Evolutionary conservation across 2,888 invertebrate genomes (phyloP).

Genomic region (Melipona bicolor): DNA sequence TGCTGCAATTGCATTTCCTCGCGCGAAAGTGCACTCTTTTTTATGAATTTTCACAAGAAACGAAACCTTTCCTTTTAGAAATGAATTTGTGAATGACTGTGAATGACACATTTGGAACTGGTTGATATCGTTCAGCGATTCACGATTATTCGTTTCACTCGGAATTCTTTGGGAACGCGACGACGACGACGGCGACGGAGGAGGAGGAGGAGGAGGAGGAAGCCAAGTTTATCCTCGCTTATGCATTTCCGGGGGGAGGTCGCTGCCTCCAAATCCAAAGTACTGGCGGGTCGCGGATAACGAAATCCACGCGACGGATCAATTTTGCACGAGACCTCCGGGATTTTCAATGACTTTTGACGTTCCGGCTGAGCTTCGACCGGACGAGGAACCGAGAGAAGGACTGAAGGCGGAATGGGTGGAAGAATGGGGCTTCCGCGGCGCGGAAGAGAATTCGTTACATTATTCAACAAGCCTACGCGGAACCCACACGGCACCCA

Average conservation of each 20-base stretch:
- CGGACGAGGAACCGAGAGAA: slow-evolving; percentile 36
- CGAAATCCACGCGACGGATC: slow-evolving; percentile 64
- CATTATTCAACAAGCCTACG: slow-evolving; percentile 63
- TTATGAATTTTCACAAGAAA: no score
- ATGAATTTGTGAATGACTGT: no score
- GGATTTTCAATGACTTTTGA: slow-evolving; percentile 65
- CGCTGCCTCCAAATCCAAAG: slow-evolving; percentile 23
- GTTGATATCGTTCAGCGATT: no score
- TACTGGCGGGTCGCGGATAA: slow-evolving; percentile 40
- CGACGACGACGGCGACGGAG: no score
- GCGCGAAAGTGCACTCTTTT: no score
- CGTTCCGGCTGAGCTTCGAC: slow-evolving; percentile 39
- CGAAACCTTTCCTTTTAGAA: no score
- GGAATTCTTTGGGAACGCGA: neutral
- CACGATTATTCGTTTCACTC: neutral
- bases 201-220: neutral
- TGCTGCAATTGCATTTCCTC: no score
- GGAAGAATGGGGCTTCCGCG: slow-evolving; percentile 19
- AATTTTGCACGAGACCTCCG: slow-evolving; percentile 66
- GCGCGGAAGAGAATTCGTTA: slow-evolving; percentile 46
- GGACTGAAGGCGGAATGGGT: slow-evolving; percentile 8
- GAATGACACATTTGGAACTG: no score
- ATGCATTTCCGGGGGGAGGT: slow-evolving; percentile 42
- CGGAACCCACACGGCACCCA: slow-evolving; percentile 34
- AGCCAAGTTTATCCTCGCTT: slow-evolving; percentile 46